Evolutionary conservation across 1,140 invertebrate species (phyloP).

Genomic region (Drosophila quadrilineata): DNA sequence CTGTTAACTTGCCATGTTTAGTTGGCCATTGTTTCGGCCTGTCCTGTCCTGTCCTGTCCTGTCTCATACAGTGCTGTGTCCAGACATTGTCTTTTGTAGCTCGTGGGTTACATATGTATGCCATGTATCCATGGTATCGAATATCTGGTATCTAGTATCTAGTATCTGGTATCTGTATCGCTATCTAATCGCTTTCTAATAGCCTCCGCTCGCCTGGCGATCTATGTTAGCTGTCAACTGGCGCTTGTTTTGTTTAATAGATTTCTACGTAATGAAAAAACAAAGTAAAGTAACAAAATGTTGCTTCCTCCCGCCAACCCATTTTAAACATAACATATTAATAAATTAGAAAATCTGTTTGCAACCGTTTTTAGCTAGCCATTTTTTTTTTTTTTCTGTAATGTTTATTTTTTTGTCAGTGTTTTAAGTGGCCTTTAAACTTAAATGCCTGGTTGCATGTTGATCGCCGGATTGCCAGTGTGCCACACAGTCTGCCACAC

Average conservation of each 20-base stretch:
- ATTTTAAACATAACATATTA: constrained; percentile 75
- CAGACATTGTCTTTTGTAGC: constrained; percentile 65
- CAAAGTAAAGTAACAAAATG: no score
- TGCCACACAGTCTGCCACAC: not conserved
- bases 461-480: constrained; percentile 42
- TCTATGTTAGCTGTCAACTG: constrained; percentile 73
- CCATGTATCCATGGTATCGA: constrained; percentile 11
- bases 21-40: constrained; percentile 73
- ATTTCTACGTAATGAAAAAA: constrained; percentile 51
- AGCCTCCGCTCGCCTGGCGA: constrained; percentile 60
- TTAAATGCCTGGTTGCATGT: constrained; percentile 69
- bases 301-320: constrained; percentile 23
- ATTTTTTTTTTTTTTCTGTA: constrained; percentile 4
- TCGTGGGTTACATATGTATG: constrained; percentile 61
- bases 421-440: constrained; percentile 73
- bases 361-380: constrained; percentile 10
- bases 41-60: constrained; percentile 7
- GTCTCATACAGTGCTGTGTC: no score
- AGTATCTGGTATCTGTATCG: constrained; percentile 61
- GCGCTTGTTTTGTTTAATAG: constrained; percentile 71
- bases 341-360: constrained; percentile 79
- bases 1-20: constrained; percentile 79
- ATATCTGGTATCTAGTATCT: constrained; percentile 24
- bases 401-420: no score
- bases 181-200: constrained; percentile 80